Base-by-base conservation (phyloP, 2,113 vertebrate genomes). In the Hiodon alosoides region DNA sequence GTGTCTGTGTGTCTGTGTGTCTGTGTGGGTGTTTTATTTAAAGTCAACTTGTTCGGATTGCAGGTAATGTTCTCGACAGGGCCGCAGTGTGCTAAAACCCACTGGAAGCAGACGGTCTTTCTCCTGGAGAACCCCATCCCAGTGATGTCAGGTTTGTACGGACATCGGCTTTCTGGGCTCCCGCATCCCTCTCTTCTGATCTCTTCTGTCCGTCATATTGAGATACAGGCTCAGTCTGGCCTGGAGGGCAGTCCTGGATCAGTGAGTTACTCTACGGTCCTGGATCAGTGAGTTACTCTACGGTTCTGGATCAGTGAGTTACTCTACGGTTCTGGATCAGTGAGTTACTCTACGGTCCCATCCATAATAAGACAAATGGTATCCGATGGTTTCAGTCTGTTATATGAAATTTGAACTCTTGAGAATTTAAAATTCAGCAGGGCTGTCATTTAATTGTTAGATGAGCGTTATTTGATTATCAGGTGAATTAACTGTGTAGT, bases 91-190 rank as follows among this genome's bases (percentile, higher is more conserved):
- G 82, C 91, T 73, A 92, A 88, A 86, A 99, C 96, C 2, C 97
- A 99, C 83, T 98, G 97, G 96, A 98, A 98, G 70, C 96, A 99
- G 88, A 97, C 94, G 0, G 1, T 95, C 31, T 96, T 98, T 88
- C 90, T 96, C 1, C 84, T 98, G 81, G 95, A 98, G 85, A 92
- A 85, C 53, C 94, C 96, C 4, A 68, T 96, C 77, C 57, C 90
- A 58, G 92, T 96, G 64, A 90, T 91, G 87, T 85, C 92, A 90
- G 96, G 96, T 98, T 81, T 80, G 87, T 87, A 59, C 14, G 17
- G 7, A 13, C 13, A 10, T 5, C 10, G 64, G 7, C 31, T 16
- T 52, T 47, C 51, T 13, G 59, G 50, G 10, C 16, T 51, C n/a
- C 31, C 31, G 31, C 16, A 46, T 2, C 10, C 61, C 60, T 46